These are phyloP conservation scores for Rhinogobio ventralis DNA, from an alignment of 2,797 vertebrate genomes.

Conservation along the genomic window DNA sequence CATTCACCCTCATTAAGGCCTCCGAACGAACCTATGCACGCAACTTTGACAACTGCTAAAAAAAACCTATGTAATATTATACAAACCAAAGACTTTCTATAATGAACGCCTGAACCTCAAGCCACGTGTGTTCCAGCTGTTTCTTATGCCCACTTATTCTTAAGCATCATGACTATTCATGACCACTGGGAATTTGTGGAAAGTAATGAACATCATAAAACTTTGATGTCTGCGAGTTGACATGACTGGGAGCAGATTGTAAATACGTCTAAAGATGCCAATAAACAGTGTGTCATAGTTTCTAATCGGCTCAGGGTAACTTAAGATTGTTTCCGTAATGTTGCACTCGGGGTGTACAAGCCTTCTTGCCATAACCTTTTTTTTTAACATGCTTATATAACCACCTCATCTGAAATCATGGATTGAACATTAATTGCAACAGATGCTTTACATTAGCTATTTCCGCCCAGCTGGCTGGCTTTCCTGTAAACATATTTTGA, in stretches of 20 bases:
- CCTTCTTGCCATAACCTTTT: conserved; percentile 24
- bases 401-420: neutral
- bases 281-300: conserved; percentile 45
- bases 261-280: conserved; percentile 45
- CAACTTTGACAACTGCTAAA: conserved; percentile 24
- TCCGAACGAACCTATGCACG: neutral
- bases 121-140: conserved; percentile 16
- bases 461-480: conserved; percentile 36
- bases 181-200: conserved; percentile 25
- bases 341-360: conserved; percentile 6
- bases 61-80: conserved; percentile 42
- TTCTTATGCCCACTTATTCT: conserved; percentile 26
- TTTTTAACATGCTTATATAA: conserved; percentile 45
- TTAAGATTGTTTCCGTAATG: conserved; percentile 40
- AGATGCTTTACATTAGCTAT: conserved; percentile 26
- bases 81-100: conserved; percentile 27
- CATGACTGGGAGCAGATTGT: conserved; percentile 38
- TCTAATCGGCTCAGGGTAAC: conserved; percentile 29
- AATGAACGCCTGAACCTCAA: conserved; percentile 22
- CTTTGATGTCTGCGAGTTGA: conserved; percentile 22
- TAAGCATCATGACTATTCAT: conserved; percentile 46
- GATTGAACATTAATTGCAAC: conserved; percentile 40
- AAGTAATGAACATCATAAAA: conserved; percentile 39
- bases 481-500: conserved; percentile 16
- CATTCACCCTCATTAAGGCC: conserved; percentile 47